Percentiles rank a stretch among this genome's conserved stretches.
phyloP scores from a whole-genome alignment of 2,113 vertebrate species.

The Tilapia sparmanii region DNA sequence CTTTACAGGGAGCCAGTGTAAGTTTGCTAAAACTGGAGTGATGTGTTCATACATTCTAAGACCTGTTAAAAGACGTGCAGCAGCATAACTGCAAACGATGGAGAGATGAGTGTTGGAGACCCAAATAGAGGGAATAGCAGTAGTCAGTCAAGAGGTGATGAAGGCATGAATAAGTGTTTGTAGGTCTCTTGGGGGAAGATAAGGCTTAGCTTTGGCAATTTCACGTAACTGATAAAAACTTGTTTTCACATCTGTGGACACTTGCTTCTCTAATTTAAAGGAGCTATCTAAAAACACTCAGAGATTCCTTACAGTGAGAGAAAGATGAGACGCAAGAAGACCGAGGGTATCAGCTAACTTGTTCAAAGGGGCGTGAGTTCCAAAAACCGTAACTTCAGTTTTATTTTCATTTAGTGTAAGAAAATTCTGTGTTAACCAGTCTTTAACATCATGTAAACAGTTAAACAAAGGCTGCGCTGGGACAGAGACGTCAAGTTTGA shows the following conservation, averaged over 20 bases:
- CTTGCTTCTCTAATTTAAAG: background rate
- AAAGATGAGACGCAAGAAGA: background rate
- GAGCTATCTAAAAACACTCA: background rate
- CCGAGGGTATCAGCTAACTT: background rate
- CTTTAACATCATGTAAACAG: rapidly evolving
- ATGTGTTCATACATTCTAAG: background rate
- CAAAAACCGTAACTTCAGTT: background rate
- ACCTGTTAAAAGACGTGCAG: rapidly evolving
- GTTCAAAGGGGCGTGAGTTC: background rate
- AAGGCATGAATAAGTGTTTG: background rate
- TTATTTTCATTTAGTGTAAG: no score
- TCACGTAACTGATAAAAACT: background rate
- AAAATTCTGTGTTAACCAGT: no score
- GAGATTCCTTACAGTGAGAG: background rate
- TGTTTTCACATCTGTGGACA: background rate
- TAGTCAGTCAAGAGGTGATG: background rate
- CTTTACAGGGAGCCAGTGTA: background rate
- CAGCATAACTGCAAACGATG: rapidly evolving
- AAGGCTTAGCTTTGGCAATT: rapidly evolving
- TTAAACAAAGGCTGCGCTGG: no score
- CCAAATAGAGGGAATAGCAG: background rate
- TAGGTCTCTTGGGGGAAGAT: rapidly evolving
- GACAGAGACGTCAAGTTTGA: no score
- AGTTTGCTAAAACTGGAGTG: rapidly evolving
- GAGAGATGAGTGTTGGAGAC: background rate